phyloP scores from a whole-genome alignment of 1,140 invertebrate species.

The Asbolus verrucosus region DNA sequence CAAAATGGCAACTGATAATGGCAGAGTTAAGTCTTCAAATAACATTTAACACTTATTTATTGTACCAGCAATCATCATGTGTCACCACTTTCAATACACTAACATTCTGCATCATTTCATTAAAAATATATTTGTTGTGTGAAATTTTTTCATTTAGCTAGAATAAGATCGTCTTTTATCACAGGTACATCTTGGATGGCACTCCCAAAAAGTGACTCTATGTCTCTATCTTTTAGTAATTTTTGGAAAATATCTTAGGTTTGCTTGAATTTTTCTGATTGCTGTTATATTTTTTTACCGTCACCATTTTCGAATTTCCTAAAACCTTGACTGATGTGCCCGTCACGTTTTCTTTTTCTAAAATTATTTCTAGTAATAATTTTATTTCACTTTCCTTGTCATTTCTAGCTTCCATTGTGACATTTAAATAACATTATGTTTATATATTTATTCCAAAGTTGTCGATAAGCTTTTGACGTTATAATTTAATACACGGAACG shows the following conservation, averaged over 20 bases:
- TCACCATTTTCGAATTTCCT: slow-evolving; percentile 20
- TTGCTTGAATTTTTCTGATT: background rate
- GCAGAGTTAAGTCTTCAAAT: slow-evolving; percentile 33
- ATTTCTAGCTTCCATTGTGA: too few relatives aligned
- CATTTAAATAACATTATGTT: too few relatives aligned
- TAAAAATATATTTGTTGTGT: background rate
- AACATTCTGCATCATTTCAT: background rate
- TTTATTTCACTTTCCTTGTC: slow-evolving; percentile 10
- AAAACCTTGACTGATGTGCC: background rate
- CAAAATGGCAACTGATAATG: slow-evolving; percentile 64
- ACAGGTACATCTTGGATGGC: background rate
- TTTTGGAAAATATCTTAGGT: too few relatives aligned
- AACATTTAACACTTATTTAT: slow-evolving; percentile 68
- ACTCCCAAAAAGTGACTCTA: background rate
- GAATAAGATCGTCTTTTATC: background rate
- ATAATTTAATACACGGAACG: too few relatives aligned
- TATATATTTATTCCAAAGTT: too few relatives aligned
- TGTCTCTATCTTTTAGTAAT: background rate
- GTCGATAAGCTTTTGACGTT: too few relatives aligned
- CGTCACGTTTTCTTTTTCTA: slow-evolving; percentile 13
- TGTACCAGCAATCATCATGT: slow-evolving; percentile 65
- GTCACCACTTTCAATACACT: slow-evolving; percentile 15
- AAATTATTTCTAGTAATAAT: background rate
- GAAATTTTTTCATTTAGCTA: slow-evolving; percentile 1
- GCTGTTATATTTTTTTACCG: slow-evolving; percentile 6